Conservation (phyloP, 1,140 invertebrate genomes). For the Saccostrea echinata region DNA sequence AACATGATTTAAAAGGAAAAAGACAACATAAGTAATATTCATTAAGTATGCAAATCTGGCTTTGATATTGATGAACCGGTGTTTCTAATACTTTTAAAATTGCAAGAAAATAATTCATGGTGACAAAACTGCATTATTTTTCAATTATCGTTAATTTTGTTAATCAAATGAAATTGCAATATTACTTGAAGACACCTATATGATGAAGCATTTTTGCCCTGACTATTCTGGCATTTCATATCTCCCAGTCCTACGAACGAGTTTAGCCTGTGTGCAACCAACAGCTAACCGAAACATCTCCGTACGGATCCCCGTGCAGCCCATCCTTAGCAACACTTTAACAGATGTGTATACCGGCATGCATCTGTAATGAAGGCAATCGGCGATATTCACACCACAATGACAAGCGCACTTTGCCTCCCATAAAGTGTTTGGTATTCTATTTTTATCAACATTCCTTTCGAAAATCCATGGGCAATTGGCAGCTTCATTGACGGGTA, state of each 20-base stretch:
- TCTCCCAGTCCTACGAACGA: background rate
- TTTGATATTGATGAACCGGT: too few relatives aligned
- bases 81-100: too few relatives aligned
- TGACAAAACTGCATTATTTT: too few relatives aligned
- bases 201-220: too few relatives aligned
- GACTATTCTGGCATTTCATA: background rate
- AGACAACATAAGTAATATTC: too few relatives aligned
- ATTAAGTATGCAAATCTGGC: too few relatives aligned
- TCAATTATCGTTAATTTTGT: too few relatives aligned
- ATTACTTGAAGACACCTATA: too few relatives aligned
- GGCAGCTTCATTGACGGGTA: background rate
- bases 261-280: background rate
- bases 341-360: background rate
- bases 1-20: too few relatives aligned
- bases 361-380: background rate
- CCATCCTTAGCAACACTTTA: background rate
- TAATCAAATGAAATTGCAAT: too few relatives aligned
- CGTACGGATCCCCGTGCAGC: background rate
- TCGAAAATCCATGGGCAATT: background rate
- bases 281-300: background rate
- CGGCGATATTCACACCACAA: background rate
- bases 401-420: background rate
- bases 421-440: background rate
- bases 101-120: too few relatives aligned
- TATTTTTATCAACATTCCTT: background rate